Evolutionary conservation across 2,797 vertebrate species (phyloP).

Genomic region (Ctenopoma kingsleyae): DNA sequence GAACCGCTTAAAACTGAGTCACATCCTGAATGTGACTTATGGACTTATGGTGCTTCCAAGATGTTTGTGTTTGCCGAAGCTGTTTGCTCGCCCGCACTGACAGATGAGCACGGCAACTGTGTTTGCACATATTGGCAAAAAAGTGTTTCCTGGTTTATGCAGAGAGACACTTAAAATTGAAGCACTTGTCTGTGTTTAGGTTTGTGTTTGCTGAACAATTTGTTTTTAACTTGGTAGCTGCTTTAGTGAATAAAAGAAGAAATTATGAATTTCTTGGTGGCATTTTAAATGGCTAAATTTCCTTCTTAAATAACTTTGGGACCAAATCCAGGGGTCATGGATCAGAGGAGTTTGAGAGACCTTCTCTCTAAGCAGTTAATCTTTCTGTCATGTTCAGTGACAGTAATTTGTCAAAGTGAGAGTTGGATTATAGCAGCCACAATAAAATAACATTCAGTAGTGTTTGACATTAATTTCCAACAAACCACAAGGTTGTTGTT

Average conservation of each 20-base stretch:
- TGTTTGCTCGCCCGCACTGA: conserved; percentile 62
- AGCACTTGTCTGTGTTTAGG: conserved; percentile 18
- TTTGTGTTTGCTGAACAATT: conserved; percentile 24
- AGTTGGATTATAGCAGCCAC: background rate
- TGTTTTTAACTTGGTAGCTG: background rate
- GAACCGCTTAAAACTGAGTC: conserved; percentile 45
- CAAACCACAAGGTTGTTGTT: conserved; percentile 2
- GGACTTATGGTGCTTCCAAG: conserved; percentile 55
- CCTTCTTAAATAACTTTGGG: too few species aligned
- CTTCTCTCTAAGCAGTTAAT: background rate
- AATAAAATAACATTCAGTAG: background rate
- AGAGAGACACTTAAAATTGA: conserved; percentile 21
- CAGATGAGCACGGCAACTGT: conserved; percentile 67
- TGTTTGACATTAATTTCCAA: conserved; percentile 13
- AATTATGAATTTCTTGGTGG: background rate
- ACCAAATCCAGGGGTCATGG: background rate
- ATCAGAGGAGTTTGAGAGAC: background rate
- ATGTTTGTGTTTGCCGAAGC: conserved; percentile 71
- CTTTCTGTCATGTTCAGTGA: background rate
- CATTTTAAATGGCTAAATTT: background rate
- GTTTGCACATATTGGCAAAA: conserved; percentile 71
- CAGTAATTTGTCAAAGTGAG: background rate
- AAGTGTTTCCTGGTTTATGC: conserved; percentile 34
- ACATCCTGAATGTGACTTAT: conserved; percentile 59
- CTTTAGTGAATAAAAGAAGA: background rate